Conservation (phyloP, 2,888 invertebrate genomes). For the Eristalinus sepulchralis region DNA sequence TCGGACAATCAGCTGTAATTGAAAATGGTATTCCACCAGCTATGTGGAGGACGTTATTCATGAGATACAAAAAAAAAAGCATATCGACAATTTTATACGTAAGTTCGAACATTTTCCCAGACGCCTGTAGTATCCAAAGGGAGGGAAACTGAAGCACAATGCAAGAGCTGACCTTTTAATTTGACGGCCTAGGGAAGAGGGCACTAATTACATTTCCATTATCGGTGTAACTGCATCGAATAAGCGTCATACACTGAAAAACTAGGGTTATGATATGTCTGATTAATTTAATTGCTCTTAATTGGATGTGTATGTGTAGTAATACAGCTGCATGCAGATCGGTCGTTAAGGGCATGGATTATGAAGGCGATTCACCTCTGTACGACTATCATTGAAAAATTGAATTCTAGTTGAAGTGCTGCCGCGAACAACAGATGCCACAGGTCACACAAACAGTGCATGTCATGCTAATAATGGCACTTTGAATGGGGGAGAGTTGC, state of each 20-base stretch:
- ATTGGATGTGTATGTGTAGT: constrained; percentile 40
- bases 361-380: not conserved
- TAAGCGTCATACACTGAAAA: constrained; percentile 35
- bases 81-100: not conserved
- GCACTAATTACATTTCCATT: constrained; percentile 66
- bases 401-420: not conserved
- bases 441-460: not conserved
- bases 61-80: not conserved
- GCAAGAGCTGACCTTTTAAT: constrained; percentile 44
- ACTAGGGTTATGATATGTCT: constrained; percentile 60
- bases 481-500: not conserved
- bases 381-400: not conserved
- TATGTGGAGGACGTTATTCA: not conserved
- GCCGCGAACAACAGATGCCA: not conserved
- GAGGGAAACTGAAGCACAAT: constrained; percentile 14
- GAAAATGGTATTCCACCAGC: constrained; percentile 22
- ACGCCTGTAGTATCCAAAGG: not conserved
- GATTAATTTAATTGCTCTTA: constrained; percentile 66
- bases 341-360: not conserved
- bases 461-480: not conserved
- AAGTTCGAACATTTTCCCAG: not conserved
- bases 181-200: constrained; percentile 53
- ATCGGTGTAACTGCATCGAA: constrained; percentile 45
- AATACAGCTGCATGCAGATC: not conserved
- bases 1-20: constrained; percentile 52